Evolutionary conservation across 2,888 invertebrate genomes (phyloP).

Genomic region (Cephus pulcher): DNA sequence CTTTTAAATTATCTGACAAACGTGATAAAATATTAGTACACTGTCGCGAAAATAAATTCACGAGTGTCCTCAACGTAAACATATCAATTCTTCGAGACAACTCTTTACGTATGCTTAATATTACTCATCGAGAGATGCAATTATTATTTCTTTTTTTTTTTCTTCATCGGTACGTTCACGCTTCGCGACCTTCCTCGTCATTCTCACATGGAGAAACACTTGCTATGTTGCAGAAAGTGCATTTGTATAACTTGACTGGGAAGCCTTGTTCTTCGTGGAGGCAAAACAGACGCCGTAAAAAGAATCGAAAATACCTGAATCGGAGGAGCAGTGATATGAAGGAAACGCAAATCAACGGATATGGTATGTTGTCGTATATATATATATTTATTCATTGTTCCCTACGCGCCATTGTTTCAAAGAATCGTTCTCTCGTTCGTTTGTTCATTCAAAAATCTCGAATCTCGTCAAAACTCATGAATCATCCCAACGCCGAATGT

Average conservation of each 20-base stretch:
- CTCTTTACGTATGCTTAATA: not conserved
- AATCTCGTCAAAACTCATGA: not conserved
- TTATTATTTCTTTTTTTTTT: not conserved
- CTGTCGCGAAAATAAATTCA: not conserved
- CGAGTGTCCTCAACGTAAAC: not conserved
- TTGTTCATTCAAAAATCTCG: not conserved
- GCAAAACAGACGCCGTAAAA: not conserved
- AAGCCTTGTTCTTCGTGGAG: not conserved
- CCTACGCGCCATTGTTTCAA: not conserved
- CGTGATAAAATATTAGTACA: not conserved
- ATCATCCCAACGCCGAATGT: not conserved
- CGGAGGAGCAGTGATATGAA: constrained; percentile 55
- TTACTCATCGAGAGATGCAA: not conserved
- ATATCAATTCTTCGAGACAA: not conserved
- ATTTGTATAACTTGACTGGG: not conserved
- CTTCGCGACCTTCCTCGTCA: not conserved
- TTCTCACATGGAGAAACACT: not conserved
- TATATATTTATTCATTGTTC: not conserved
- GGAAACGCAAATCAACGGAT: constrained; percentile 54
- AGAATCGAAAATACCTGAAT: constrained; percentile 21
- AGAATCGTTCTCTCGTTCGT: not conserved
- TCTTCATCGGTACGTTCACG: not conserved
- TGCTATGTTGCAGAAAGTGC: not conserved
- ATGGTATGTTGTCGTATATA: constrained; percentile 45
- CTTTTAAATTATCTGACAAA: not conserved